phyloP scores from a whole-genome alignment of 2,113 vertebrate genomes.

The Tragelaphus imberbis region DNA sequence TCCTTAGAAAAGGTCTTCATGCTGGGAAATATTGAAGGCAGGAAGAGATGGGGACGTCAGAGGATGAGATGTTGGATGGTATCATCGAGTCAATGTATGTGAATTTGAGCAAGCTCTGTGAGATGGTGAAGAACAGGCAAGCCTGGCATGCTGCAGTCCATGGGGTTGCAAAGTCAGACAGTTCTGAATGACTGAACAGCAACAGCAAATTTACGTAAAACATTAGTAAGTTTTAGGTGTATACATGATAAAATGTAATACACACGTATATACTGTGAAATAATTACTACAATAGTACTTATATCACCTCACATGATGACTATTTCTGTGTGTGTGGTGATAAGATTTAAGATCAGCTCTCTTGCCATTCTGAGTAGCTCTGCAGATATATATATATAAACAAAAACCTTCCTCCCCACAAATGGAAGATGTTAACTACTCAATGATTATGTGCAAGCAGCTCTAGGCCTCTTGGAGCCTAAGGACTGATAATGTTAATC shows the following conservation, averaged over 20 bases:
- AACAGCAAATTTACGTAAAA: background rate
- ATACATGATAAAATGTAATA: background rate
- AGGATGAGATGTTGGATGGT: background rate
- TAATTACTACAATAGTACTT: background rate
- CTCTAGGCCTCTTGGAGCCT: background rate
- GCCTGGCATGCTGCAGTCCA: background rate
- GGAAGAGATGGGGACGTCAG: accelerated
- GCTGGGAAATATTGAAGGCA: background rate
- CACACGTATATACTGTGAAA: background rate
- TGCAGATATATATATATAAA: background rate
- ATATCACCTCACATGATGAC: background rate
- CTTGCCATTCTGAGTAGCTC: background rate
- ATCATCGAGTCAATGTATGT: background rate
- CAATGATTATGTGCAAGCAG: background rate
- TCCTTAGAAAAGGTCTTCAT: background rate
- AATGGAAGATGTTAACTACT: background rate
- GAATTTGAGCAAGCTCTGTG: background rate
- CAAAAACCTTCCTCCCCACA: background rate
- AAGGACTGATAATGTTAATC: background rate
- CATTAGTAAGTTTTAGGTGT: background rate
- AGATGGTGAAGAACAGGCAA: background rate
- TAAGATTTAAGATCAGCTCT: background rate
- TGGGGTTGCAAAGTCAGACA: background rate
- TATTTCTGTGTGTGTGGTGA: background rate
- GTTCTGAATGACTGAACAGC: background rate